Evolutionary conservation across 2,113 vertebrate species (phyloP).

Genomic region (Cettia cetti): DNA sequence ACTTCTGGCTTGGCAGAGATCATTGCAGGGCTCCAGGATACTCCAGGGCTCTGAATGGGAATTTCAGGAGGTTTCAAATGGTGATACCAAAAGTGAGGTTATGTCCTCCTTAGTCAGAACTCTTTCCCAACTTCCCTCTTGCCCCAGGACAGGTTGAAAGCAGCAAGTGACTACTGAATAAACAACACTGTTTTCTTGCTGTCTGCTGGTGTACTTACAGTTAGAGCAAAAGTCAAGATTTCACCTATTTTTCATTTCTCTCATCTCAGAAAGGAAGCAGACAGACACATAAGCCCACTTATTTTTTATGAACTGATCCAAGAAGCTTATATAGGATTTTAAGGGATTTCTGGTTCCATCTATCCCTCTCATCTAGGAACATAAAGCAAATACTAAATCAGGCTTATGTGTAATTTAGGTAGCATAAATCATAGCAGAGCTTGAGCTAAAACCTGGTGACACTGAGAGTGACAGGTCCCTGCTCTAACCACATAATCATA

Average conservation of each 20-base stretch:
- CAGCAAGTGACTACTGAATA: not conserved
- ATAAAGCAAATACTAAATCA: not conserved
- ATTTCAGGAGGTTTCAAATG: not conserved
- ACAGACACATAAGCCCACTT: not conserved
- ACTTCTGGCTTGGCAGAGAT: not conserved
- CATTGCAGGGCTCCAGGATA: not conserved
- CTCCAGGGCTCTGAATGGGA: not conserved
- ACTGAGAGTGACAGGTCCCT: not conserved
- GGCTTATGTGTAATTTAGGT: not conserved
- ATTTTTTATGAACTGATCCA: not conserved
- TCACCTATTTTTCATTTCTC: not conserved
- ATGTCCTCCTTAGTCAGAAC: not conserved
- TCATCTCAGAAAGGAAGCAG: not conserved
- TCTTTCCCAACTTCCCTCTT: not conserved
- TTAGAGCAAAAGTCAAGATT: not conserved
- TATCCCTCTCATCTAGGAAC: not conserved
- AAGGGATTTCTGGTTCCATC: not conserved
- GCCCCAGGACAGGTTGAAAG: not conserved
- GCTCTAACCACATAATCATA: not conserved
- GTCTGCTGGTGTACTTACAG: not conserved
- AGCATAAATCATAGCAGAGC: constrained; percentile 9
- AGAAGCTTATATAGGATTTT: not conserved
- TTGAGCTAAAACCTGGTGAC: not conserved
- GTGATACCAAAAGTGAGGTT: not conserved
- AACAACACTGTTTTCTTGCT: not conserved